A percentile compares a stretch with the other conserved stretches of the same genome.
phyloP scores from a whole-genome alignment of 1,140 invertebrate genomes.

The Heterodera carotae region DNA sequence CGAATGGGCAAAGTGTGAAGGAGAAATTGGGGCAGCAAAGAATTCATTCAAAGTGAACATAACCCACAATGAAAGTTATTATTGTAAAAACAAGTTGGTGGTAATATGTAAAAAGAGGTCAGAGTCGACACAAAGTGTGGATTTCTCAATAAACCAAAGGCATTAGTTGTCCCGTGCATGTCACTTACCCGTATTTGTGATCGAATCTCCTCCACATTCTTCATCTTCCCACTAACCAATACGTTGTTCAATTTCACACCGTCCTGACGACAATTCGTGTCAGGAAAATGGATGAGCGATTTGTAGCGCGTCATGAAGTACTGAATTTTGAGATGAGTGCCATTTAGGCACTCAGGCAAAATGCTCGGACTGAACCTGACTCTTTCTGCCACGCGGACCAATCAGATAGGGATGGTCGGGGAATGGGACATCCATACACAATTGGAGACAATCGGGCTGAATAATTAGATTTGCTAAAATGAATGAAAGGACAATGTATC shows the following conservation, averaged over 20 bases:
- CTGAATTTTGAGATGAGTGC: slow-evolving; percentile 2
- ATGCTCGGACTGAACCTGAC: slow-evolving; percentile 11
- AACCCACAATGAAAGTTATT: too few relatives aligned
- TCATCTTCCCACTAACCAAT: slow-evolving; percentile 35
- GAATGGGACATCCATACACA: slow-evolving; percentile 40
- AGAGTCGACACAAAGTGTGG: too few relatives aligned
- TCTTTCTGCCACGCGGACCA: slow-evolving; percentile 36
- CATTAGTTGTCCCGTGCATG: too few relatives aligned
- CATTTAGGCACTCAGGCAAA: background rate
- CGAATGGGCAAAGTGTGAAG: too few relatives aligned
- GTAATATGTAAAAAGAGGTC: too few relatives aligned
- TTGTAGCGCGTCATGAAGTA: slow-evolving; percentile 41
- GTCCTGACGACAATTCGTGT: slow-evolving; percentile 29
- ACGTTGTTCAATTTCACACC: slow-evolving; percentile 42
- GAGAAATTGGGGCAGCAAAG: background rate
- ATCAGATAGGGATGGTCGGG: slow-evolving; percentile 43
- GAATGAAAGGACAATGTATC: background rate
- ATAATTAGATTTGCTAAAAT: background rate
- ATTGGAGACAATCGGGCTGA: slow-evolving; percentile 33
- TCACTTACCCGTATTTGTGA: slow-evolving; percentile 33
- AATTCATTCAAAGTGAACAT: background rate
- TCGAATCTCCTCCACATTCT: slow-evolving; percentile 39
- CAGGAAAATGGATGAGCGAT: slow-evolving; percentile 39
- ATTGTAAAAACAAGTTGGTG: too few relatives aligned
- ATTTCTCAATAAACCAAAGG: too few relatives aligned